Conservation (phyloP, 1,140 invertebrate genomes). For the Diuraphis noxia region DNA sequence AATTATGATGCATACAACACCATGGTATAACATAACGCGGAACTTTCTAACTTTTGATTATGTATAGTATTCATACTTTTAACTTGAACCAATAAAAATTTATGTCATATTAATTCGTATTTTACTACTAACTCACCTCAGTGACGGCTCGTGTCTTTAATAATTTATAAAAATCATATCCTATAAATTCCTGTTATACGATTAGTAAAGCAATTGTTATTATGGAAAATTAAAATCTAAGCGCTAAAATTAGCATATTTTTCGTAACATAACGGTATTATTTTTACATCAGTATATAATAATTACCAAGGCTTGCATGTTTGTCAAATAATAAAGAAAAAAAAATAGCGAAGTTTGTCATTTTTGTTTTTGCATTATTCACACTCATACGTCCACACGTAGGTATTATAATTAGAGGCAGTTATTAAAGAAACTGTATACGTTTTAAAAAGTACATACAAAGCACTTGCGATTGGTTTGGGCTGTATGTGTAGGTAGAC, state of each 20-base stretch:
- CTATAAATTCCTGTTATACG: not conserved
- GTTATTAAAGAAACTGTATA: not conserved
- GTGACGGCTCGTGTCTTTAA: not conserved
- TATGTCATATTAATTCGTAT: slow-evolving; percentile 10
- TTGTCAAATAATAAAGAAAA: not conserved
- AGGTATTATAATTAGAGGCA: not conserved
- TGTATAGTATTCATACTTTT: slow-evolving; percentile 3
- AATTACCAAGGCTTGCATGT: not conserved
- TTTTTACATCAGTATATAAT: not conserved
- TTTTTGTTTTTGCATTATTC: not conserved
- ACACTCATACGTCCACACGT: not conserved
- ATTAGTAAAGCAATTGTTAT: not conserved
- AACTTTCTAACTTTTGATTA: slow-evolving; percentile 6
- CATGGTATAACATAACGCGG: not conserved
- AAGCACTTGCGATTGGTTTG: not conserved
- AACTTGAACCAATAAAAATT: not conserved
- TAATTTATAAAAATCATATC: not conserved
- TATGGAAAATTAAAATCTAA: not conserved
- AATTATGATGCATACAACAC: not conserved
- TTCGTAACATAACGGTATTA: not conserved
- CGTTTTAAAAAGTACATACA: not conserved
- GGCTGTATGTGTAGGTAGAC: not conserved
- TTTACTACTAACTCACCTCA: too few relatives aligned
- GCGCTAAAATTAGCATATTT: not conserved
- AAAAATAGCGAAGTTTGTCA: not conserved